A percentile compares a stretch with the other conserved stretches of the same genome.
phyloP scores from a whole-genome alignment of 2,797 vertebrate species.

The Prunella strophiata region DNA sequence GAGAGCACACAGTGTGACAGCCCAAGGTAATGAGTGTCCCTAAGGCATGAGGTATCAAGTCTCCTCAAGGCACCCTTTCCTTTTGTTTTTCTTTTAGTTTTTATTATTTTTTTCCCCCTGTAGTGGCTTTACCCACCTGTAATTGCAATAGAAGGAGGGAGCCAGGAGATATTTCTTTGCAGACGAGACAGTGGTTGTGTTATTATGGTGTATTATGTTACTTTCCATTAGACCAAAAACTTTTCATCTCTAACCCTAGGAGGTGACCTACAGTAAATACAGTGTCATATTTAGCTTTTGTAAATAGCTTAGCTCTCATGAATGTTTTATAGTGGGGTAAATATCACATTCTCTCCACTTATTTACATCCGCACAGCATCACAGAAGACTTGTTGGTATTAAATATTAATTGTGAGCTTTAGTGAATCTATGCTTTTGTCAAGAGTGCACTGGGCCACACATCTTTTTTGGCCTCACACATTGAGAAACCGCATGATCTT shows the following conservation, averaged over 20 bases:
- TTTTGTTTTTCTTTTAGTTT: background rate
- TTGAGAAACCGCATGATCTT: constrained; percentile 46
- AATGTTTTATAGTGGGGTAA: constrained; percentile 91
- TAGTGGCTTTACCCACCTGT: constrained; percentile 52
- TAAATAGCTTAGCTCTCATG: constrained; percentile 90
- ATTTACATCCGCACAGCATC: constrained; percentile 92
- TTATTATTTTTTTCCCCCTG: background rate
- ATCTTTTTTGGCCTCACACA: constrained; percentile 65
- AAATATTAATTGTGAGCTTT: constrained; percentile 83
- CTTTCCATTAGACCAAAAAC: constrained; percentile 77
- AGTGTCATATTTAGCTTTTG: constrained; percentile 88
- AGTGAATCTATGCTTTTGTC: constrained; percentile 82
- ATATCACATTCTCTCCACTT: constrained; percentile 94
- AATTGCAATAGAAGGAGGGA: constrained; percentile 50
- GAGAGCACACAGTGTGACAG: background rate
- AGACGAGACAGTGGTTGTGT: constrained; percentile 73
- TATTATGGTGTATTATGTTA: constrained; percentile 73
- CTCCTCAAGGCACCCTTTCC: background rate
- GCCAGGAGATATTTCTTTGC: constrained; percentile 62
- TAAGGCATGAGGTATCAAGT: background rate
- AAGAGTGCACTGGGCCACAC: constrained; percentile 70
- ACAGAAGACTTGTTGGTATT: constrained; percentile 80
- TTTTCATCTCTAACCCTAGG: constrained; percentile 78
- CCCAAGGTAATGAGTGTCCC: background rate
- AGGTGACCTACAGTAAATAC: constrained; percentile 90